These are phyloP conservation scores for Phylloscopus whistleri DNA, from an alignment of 2,113 vertebrate genomes.

Conservation along the genomic window DNA sequence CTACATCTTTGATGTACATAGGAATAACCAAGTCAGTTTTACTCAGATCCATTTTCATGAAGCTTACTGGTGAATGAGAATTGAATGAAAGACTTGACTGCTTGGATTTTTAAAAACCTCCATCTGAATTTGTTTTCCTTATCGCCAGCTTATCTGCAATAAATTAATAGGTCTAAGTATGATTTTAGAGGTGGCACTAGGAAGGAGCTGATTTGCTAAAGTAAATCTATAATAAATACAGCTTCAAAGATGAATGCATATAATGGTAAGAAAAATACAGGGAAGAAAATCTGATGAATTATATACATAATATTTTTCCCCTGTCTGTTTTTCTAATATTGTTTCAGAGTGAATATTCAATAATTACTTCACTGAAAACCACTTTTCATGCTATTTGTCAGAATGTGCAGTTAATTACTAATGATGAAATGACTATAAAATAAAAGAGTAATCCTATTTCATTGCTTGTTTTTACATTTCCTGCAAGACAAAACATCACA, in stretches of 20 bases:
- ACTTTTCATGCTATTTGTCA: constrained; percentile 46
- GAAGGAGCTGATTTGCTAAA: not conserved
- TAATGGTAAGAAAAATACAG: not conserved
- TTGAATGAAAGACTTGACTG: not conserved
- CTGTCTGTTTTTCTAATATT: not conserved
- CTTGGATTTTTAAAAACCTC: not conserved
- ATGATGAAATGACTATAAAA: constrained; percentile 39
- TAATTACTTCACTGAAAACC: constrained; percentile 44
- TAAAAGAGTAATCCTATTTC: not conserved
- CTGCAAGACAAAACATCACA: not conserved
- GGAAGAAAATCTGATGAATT: not conserved
- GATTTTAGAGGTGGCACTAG: constrained; percentile 1
- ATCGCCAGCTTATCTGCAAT: not conserved
- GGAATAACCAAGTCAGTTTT: not conserved
- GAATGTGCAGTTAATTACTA: constrained; percentile 22
- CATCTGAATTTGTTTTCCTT: not conserved
- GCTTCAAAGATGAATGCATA: not conserved
- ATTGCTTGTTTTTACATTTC: not conserved
- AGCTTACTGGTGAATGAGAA: not conserved
- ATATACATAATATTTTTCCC: not conserved
- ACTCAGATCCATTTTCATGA: not conserved
- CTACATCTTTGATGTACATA: not conserved
- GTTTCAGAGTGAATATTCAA: constrained; percentile 27
- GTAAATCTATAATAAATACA: not conserved
- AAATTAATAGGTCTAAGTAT: not conserved